Percentiles rank a stretch among this genome's conserved stretches.
Evolutionary conservation across 2,113 vertebrate genomes (phyloP).

Genomic region (Trochalopteron elliotii): DNA sequence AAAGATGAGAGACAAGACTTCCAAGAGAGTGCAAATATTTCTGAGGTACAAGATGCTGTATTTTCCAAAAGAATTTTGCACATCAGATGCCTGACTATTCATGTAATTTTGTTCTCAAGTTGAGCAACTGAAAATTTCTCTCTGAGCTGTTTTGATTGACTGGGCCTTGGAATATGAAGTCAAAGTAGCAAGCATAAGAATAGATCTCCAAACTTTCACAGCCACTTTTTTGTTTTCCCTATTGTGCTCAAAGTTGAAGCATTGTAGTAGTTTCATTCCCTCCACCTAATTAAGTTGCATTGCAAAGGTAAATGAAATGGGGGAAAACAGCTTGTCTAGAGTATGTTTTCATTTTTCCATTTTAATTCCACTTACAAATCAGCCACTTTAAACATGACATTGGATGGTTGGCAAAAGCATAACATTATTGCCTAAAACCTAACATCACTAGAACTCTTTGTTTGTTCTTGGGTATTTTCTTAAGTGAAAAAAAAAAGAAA

Average conservation of each 20-base stretch:
- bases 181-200: not conserved
- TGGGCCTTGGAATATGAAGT: not conserved
- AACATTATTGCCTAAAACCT: not conserved
- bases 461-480: not conserved
- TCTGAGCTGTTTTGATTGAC: not conserved
- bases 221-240: not conserved
- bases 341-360: not conserved
- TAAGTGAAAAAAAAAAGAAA: not conserved
- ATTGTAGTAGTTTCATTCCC: not conserved
- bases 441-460: not conserved
- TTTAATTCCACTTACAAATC: constrained; percentile 6
- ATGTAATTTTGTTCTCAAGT: not conserved
- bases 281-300: not conserved
- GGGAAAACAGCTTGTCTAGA: not conserved
- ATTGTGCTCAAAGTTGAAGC: not conserved
- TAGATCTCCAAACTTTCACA: not conserved
- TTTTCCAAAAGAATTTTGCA: not conserved
- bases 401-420: not conserved
- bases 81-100: not conserved
- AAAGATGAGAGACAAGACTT: not conserved
- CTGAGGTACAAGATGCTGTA: not conserved
- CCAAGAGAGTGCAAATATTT: not conserved
- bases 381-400: not conserved
- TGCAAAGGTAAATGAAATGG: not conserved
- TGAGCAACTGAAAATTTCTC: not conserved